Percentiles rank a stretch among this genome's conserved stretches.
Conservation (phyloP, 2,888 invertebrate species). For the Andrena marginata region DNA sequence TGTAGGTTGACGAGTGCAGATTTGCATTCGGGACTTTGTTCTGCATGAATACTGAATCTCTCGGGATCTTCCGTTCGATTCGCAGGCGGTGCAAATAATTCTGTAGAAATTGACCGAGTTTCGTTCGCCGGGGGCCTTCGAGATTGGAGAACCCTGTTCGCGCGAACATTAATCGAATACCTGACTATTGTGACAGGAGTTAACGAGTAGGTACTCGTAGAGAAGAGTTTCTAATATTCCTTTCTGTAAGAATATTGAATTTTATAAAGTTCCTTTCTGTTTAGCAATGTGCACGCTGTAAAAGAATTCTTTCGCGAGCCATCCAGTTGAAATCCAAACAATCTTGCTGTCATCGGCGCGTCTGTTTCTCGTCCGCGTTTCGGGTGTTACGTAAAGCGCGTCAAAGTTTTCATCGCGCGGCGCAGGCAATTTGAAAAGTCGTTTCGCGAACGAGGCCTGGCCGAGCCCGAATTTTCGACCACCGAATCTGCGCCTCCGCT, state of each 20-base stretch:
- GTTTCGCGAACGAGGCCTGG: background rate
- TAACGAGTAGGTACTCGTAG: background rate
- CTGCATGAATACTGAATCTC: background rate
- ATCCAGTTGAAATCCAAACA: constrained; percentile 7
- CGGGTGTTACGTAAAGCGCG: background rate
- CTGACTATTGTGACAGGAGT: background rate
- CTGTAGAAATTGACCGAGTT: background rate
- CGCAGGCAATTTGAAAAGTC: no score
- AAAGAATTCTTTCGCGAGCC: background rate
- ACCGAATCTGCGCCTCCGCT: background rate
- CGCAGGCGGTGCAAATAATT: background rate
- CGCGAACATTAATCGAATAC: no score
- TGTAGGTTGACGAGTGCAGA: background rate
- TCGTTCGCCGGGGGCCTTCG: background rate
- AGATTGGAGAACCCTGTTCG: background rate
- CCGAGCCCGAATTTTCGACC: background rate
- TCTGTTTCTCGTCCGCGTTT: constrained; percentile 15
- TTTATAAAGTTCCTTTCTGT: no score
- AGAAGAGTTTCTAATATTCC: no score
- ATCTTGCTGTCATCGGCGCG: constrained; percentile 12
- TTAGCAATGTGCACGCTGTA: no score
- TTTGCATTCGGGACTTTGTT: background rate
- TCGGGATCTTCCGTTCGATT: no score
- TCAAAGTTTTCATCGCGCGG: background rate
- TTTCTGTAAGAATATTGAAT: no score